Percentiles rank a stretch among this genome's conserved stretches.
Conservation (phyloP, 1,140 invertebrate genomes). For the Lucilia sericata region DNA sequence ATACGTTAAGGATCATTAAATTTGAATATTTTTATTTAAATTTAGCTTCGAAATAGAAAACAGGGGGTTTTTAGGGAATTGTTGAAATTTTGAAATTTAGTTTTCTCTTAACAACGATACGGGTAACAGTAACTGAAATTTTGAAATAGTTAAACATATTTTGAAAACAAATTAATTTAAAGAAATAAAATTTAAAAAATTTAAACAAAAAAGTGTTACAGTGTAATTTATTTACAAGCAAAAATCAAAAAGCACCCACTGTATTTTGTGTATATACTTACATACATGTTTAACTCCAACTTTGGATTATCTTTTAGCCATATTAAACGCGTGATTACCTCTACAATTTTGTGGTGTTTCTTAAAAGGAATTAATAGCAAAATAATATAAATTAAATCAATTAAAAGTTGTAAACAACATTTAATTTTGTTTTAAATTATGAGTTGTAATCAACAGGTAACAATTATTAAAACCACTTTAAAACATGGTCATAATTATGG, state of each 20-base stretch:
- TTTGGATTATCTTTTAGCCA: no score
- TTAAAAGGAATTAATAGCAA: background rate
- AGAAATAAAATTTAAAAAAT: no score
- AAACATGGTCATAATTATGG: conserved; percentile 13
- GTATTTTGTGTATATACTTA: no score
- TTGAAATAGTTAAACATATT: no score
- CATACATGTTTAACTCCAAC: no score
- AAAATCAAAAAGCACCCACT: no score
- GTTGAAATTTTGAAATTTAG: background rate
- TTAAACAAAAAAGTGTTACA: no score
- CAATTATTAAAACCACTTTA: conserved; percentile 33
- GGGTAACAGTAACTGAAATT: background rate
- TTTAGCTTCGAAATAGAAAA: background rate
- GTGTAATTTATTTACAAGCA: no score
- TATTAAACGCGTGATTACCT: no score
- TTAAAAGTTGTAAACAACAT: background rate
- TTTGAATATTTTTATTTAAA: background rate
- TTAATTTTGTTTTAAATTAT: conserved; percentile 33
- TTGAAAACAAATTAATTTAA: no score
- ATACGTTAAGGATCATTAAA: conserved; percentile 48
- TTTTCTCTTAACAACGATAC: background rate
- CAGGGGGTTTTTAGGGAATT: background rate
- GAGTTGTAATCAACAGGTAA: conserved; percentile 33
- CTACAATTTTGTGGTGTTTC: background rate
- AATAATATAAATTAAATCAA: background rate